Evolutionary conservation across 2,797 vertebrate species (phyloP), one percentile per base, ranked within the genome.

Genomic region (Loriculus beryllinus): DNA sequence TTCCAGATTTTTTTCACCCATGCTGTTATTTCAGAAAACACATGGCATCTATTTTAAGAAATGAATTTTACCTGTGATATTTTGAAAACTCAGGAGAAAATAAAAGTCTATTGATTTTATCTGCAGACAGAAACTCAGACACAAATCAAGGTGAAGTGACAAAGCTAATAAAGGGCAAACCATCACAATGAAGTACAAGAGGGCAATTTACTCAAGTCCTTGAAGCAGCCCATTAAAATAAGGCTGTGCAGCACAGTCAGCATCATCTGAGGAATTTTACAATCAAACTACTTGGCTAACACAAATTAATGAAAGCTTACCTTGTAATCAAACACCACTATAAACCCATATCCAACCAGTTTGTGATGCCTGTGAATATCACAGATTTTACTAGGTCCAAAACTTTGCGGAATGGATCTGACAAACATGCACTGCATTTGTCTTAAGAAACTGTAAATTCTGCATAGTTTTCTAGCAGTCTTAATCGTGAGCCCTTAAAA

Each of bases 41-140:
- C 33, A 51, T 42, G 39, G 31, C 33, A 40, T 74, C 62, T 70
- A 22, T 43, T 79, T 70, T 77, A 75, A 90, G 47, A 77, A 90
- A 63, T 56, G 2, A 57, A 25, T 88, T 80, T 94, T 87, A 69
- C 85, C 92, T 86, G 81, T 64, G 65, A 57, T 64, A 56, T 33
- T 74, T 83, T 65, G 60, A 83, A 92, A 92, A 37, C 48, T 57
- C 63, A 81, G 52, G 18, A 60, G 42, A 71, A 90, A 91, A 39
- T 26, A 52, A 12, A 82, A n/a, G 10, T 29, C 77, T 68, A 86
- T 88, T 88, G 62, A 92, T 93, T 92, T 94, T 83, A 64, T 88
- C 69, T 48, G 80, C 60, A 80, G 64, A 81, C 21, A 42, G 70
- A 88, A 90, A 88, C 25, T 84, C 65, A 68, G 71, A 85, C 77